These are phyloP conservation scores for Ploceus nigricollis DNA, from an alignment of 2,113 vertebrate genomes.

Conservation along the genomic window DNA sequence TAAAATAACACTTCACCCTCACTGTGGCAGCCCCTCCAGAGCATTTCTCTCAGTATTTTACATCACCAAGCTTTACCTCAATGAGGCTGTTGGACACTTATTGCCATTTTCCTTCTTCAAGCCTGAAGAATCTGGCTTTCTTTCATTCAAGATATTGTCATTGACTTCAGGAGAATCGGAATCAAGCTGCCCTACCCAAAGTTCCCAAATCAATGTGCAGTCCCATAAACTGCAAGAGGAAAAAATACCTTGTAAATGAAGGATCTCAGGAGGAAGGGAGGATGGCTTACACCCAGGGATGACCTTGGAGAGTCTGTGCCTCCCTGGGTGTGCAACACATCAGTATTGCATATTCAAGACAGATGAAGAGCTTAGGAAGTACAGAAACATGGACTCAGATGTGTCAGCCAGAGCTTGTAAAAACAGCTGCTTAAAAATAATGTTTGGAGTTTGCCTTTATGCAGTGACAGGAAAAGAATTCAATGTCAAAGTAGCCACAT, in stretches of 20 bases:
- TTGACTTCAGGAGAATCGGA: neutral
- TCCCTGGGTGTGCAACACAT: neutral
- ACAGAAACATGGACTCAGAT: slow-evolving; percentile 30
- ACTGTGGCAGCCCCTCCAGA: neutral
- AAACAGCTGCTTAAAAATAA: slow-evolving; percentile 55
- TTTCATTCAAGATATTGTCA: neutral
- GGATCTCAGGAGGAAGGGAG: neutral
- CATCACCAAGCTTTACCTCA: neutral
- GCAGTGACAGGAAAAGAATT: slow-evolving; percentile 24
- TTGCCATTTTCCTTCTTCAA: neutral
- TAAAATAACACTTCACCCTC: neutral
- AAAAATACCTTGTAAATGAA: neutral
- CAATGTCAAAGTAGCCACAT: neutral
- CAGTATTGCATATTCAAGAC: slow-evolving; percentile 36
- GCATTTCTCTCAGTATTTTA: neutral
- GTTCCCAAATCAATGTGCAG: neutral
- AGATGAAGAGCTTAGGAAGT: slow-evolving; percentile 47
- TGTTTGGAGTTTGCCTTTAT: slow-evolving; percentile 34
- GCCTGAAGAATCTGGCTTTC: neutral
- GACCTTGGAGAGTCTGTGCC: neutral
- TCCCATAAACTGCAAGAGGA: neutral
- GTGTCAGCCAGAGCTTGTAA: slow-evolving; percentile 20
- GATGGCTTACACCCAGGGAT: neutral
- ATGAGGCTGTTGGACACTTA: neutral
- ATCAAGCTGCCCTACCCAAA: neutral